Base-by-base conservation (phyloP, 2,797 vertebrate species). In the Urophycis tenuis region DNA sequence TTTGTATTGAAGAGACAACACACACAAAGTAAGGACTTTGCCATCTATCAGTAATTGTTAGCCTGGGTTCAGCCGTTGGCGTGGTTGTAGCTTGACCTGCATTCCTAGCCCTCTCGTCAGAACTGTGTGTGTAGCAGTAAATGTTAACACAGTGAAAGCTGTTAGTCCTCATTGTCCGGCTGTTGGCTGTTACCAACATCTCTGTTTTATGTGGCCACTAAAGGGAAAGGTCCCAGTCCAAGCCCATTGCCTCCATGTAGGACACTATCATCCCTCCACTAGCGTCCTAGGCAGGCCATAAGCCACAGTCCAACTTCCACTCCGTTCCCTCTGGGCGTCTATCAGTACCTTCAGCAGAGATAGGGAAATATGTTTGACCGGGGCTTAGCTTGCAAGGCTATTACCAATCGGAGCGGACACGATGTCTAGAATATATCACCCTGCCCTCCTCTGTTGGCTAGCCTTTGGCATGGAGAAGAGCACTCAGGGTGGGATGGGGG, bases 341-440 rank as follows among this genome's bases (percentile, higher is more conserved):
- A 86, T 90, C 90, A 87, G 85, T 88, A 84, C 10, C 25, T 49
- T 81, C 79, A 83, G 84, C 81, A 81, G 70, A 36, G 79, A 81
- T 11, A 5, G 80, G 2, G 77, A 78, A 81, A 67, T 67, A 78
- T 39, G 78, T 78, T 83, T 78, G 81, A 81, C 34, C 77, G 80
- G 81, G 36, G 76, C 77, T 79, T 75, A 34, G 64, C 77, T 78
- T 64, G 11, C 29, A 79, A 79, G 74, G 82, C 81, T 86, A 81
- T 87, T 73, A 85, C 77, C 77, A n/a, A 74, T 79, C 79, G 72
- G 75, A 25, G 70, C 79, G 80, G 81, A 78, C 74, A 34, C 79
- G 72, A 79, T 82, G 83, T 76, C 77, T 78, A 71, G 80, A 84
- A 82, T 85, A 72, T 80, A 80, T 87, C 73, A 75, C 67, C 71